Evolutionary conservation across 1,140 invertebrate genomes (phyloP), one percentile per base, ranked within the genome.

Genomic region (Hormaphis cornu): DNA sequence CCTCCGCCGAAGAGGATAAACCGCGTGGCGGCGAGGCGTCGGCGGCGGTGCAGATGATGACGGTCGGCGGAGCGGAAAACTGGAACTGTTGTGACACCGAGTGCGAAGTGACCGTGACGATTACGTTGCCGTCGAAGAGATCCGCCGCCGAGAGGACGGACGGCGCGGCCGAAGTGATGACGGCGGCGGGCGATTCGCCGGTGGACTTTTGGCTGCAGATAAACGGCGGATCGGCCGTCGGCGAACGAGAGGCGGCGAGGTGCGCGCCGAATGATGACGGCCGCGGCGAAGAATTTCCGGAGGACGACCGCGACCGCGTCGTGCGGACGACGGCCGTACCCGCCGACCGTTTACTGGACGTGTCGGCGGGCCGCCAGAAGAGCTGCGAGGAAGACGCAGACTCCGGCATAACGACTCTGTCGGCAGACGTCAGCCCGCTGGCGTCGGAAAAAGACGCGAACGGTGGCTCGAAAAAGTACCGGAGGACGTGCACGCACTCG

Each of bases 201-300:
- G 61, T 66, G 6, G 61, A 66, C 14, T 66, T 66, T 66, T 66
- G 61, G 61, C 61, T 22, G 14, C 61, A 66, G 20, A 66, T 66
- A 28, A 66, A 61, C n/a, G 40, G 50, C 30, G n/a, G n/a, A n/a
- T n/a, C n/a, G n/a, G n/a, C n/a, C n/a, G n/a, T n/a, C n/a, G 35
- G 24, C 20, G 7, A 7, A 7, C 10, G 9, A 14, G 44, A 22
- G 20, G 44, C 1, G 20, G n/a, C n/a, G n/a, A n/a, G n/a, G n/a
- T n/a, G n/a, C n/a, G n/a, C n/a, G n/a, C n/a, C n/a, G n/a, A n/a
- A n/a, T n/a, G n/a, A n/a, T n/a, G n/a, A n/a, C n/a, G n/a, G n/a
- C n/a, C n/a, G n/a, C n/a, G n/a, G n/a, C n/a, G n/a, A n/a, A n/a
- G n/a, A n/a, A n/a, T n/a, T n/a, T n/a, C n/a, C 30, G 30, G 30